Evolutionary conservation across 2,888 invertebrate species (phyloP).

Genomic region (Apoda limacodes): DNA sequence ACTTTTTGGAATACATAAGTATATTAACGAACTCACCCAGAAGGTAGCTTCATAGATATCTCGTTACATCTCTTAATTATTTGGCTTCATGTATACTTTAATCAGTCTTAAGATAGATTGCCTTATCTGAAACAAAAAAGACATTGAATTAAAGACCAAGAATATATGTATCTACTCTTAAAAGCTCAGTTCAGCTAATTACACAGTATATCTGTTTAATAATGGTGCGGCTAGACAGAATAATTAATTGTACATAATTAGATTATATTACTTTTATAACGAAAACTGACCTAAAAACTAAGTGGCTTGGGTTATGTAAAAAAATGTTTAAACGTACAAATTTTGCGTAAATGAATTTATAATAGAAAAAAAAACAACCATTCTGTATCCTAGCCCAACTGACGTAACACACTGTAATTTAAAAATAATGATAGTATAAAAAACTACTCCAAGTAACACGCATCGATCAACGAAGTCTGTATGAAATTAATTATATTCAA

Average conservation of each 20-base stretch:
- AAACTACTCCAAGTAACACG: slow-evolving; percentile 44
- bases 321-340: slow-evolving; percentile 41
- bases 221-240: no score
- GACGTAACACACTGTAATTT: slow-evolving; percentile 62
- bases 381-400: slow-evolving; percentile 49
- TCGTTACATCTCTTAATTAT: slow-evolving; percentile 38
- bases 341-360: slow-evolving; percentile 54
- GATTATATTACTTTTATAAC: slow-evolving; percentile 48
- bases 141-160: slow-evolving; percentile 26
- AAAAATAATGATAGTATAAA: slow-evolving; percentile 58
- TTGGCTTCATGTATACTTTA: slow-evolving; percentile 41
- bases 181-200: no score
- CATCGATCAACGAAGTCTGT: slow-evolving; percentile 57
- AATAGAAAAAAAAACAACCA: slow-evolving; percentile 36
- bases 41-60: slow-evolving; percentile 40
- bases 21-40: slow-evolving; percentile 33
- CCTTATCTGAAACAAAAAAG: slow-evolving; percentile 54
- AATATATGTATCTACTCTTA: slow-evolving; percentile 26
- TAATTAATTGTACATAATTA: no score
- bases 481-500: slow-evolving; percentile 65
- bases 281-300: slow-evolving; percentile 30
- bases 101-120: slow-evolving; percentile 54
- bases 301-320: slow-evolving; percentile 29
- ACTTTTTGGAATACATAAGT: slow-evolving; percentile 32
- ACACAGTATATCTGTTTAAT: no score